Base-by-base conservation (phyloP, 2,888 invertebrate genomes). In the Meandrusa payeni region DNA sequence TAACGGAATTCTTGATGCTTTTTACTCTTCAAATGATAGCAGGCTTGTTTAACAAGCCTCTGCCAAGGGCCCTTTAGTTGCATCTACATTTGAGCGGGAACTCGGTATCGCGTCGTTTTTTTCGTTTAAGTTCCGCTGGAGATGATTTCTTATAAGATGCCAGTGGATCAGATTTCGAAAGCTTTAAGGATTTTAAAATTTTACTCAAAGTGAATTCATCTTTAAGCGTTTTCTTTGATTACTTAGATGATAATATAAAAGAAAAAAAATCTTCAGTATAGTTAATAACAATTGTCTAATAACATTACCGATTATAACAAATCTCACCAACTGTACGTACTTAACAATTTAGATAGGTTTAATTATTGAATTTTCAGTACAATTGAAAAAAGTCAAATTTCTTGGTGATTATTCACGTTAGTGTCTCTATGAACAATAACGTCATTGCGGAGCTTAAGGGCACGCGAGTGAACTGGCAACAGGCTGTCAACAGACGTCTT, bases 1-100 rank as follows among this genome's bases (percentile, higher is more conserved):
- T 27, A 41, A 33, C 38, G 41, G 31, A 37, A 43, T 37, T 7
- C 29, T 36, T 36, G 37, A 46, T 46, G 36, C 19, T n/a, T 34
- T 29, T 34, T 24, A 26, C 32, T 46, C 32, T 46, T 22, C 33
- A 37, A 37, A 37, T 37, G 41, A 41, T 41, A 31, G 34, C 19
- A 19, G 31, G 31, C 13, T 46, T 31, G 19, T 40, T 46, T 12
- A 41, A 31, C 33, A 32, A 44, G 32, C 38, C 37, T 44, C 38
- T 44, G 32, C 26, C 23, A 37, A 37, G 29, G 12, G 27, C 32
- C 22, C 32, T 38, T 32, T 38, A 44, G 38, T 38, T 38, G 32
- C 38, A 38, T 38, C 38, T 33, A 38, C 31, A 32, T 38, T 27
- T 13, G 31, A 37, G 17, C 36, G 36, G 10, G 13, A 24, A 19